Percentiles rank a stretch among this genome's conserved stretches.
phyloP scores from a whole-genome alignment of 2,113 vertebrate species.

The Pollimyrus isidori region DNA sequence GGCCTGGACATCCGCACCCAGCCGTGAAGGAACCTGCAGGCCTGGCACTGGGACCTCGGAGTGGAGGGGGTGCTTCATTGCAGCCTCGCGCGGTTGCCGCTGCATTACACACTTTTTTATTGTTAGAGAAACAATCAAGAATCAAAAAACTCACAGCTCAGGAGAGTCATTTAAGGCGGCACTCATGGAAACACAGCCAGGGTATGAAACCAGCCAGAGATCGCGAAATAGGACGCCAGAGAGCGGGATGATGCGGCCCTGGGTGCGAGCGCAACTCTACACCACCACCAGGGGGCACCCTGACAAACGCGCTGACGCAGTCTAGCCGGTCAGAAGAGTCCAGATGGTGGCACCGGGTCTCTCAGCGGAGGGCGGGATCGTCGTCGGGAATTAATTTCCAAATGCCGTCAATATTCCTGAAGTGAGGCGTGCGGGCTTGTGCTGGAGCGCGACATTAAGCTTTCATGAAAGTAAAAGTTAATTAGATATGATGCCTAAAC shows the following conservation, averaged over 20 bases:
- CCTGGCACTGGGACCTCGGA: no score
- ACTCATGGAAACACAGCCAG: neutral
- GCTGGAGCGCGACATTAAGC: constrained; percentile 68
- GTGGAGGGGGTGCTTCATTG: neutral
- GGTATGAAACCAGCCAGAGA: neutral
- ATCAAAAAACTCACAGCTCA: neutral
- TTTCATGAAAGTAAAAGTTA: constrained; percentile 87
- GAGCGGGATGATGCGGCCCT: neutral
- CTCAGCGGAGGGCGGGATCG: constrained; percentile 20
- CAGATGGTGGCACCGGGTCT: constrained; percentile 41
- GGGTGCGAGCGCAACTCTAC: neutral
- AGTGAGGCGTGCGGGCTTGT: constrained; percentile 51
- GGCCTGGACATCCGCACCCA: neutral
- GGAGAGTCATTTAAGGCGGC: neutral
- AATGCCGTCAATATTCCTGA: constrained; percentile 66
- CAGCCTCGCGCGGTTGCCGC: neutral
- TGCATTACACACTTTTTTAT: neutral
- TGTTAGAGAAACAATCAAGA: neutral
- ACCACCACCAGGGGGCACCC: neutral
- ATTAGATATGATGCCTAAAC: constrained; percentile 87
- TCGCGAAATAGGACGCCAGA: neutral
- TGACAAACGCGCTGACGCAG: constrained; percentile 12
- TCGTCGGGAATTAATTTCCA: constrained; percentile 59
- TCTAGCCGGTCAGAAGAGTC: constrained; percentile 37
- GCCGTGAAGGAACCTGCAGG: neutral